A percentile compares a stretch with the other conserved stretches of the same genome.
These are phyloP conservation scores for Trematomus loennbergii DNA, from an alignment of 2,113 vertebrate species.

Conservation along the genomic window DNA sequence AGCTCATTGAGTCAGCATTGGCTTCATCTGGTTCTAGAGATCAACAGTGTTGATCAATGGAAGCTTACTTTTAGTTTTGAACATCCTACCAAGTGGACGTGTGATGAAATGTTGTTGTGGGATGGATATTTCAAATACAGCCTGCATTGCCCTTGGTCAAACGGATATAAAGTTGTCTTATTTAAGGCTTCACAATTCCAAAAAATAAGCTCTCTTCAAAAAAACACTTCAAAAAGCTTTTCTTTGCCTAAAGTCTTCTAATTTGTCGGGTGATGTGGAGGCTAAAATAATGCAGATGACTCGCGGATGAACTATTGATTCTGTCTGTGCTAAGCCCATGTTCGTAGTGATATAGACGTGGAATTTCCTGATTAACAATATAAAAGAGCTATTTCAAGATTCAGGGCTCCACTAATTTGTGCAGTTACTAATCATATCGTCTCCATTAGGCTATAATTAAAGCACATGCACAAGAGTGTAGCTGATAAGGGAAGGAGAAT, in stretches of 20 bases:
- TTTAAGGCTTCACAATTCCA: neutral
- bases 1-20: constrained; percentile 5
- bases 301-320: constrained; percentile 51
- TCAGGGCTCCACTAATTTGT: constrained; percentile 42
- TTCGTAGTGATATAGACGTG: neutral
- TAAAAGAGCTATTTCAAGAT: constrained; percentile 19
- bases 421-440: constrained; percentile 56
- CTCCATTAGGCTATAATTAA: constrained; percentile 52
- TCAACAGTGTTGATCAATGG: neutral
- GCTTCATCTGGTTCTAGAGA: neutral
- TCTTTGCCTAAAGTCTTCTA: neutral
- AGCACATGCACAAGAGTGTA: constrained; percentile 23
- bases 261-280: constrained; percentile 18
- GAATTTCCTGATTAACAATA: constrained; percentile 44
- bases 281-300: constrained; percentile 30
- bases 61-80: neutral
- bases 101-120: neutral
- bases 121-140: neutral
- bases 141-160: constrained; percentile 8
- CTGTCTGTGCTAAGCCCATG: neutral
- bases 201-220: neutral
- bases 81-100: neutral
- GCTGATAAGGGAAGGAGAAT: constrained; percentile 37
- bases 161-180: neutral
- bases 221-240: constrained; percentile 1